phyloP scores from a whole-genome alignment of 1,140 invertebrate genomes.

The Chironomus striatipennis region DNA sequence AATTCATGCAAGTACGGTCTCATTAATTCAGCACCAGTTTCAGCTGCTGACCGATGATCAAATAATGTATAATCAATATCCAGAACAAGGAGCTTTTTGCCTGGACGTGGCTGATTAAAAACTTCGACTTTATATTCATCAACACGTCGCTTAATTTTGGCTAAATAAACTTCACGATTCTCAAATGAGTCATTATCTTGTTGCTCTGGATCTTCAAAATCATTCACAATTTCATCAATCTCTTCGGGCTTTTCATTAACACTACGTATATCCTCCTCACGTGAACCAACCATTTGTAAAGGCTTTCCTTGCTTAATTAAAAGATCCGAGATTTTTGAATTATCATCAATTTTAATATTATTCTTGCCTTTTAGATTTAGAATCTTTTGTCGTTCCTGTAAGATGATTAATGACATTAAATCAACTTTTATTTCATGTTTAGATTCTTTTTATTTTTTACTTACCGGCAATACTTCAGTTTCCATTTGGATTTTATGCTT shows the following conservation, averaged over 20 bases:
- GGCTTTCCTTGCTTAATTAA: conserved; percentile 82
- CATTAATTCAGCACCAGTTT: conserved; percentile 85
- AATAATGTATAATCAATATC: conserved; percentile 97
- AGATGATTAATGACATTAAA: too few species aligned
- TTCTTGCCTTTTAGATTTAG: conserved; percentile 66
- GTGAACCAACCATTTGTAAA: conserved; percentile 94
- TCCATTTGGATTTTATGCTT: too few species aligned
- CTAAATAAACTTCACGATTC: conserved; percentile 47
- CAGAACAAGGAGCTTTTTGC: conserved; percentile 85
- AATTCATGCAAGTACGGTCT: conserved; percentile 93
- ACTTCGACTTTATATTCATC: conserved; percentile 77
- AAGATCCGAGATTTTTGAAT: conserved; percentile 56
- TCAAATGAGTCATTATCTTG: conserved; percentile 53
- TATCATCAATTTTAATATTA: conserved; percentile 68
- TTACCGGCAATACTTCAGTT: too few species aligned
- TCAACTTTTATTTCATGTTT: too few species aligned
- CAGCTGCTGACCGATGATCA: conserved; percentile 86
- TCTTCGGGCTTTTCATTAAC: conserved; percentile 68
- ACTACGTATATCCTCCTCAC: conserved; percentile 82
- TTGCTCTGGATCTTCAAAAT: conserved; percentile 79
- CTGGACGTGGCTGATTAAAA: conserved; percentile 67
- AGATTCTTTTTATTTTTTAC: too few species aligned
- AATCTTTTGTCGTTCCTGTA: conserved; percentile 81
- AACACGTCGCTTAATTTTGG: conserved; percentile 76
- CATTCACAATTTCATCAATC: conserved; percentile 77